phyloP scores from a whole-genome alignment of 1,140 invertebrate species.

The Bactericera cockerelli region DNA sequence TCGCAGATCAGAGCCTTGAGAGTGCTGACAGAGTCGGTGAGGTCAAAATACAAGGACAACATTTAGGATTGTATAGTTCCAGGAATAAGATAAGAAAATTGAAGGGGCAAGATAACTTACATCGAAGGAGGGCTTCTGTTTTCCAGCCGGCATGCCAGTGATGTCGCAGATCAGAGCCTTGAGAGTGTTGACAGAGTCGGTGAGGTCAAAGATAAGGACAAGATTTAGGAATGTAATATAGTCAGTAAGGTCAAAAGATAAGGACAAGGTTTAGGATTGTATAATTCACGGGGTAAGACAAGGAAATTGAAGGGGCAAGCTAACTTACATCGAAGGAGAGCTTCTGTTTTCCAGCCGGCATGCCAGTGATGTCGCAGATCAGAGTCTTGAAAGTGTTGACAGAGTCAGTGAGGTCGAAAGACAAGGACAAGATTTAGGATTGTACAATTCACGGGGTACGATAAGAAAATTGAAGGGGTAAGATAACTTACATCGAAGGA shows the following conservation, averaged over 20 bases:
- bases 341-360: conserved; percentile 70
- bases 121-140: conserved; percentile 89
- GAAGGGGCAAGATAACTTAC: no score
- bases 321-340: conserved; percentile 64
- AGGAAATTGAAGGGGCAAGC: no score
- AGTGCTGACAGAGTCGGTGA: conserved; percentile 63
- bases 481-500: conserved; percentile 70
- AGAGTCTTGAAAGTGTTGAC: conserved; percentile 55
- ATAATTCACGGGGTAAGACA: no score
- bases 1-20: conserved; percentile 37
- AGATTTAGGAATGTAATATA: no score
- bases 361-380: conserved; percentile 18
- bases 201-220: conserved; percentile 64
- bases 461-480: no score
- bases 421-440: no score
- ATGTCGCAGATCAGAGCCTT: conserved; percentile 29
- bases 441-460: no score
- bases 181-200: conserved; percentile 65
- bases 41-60: conserved; percentile 57
- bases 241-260: no score
- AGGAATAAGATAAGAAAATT: no score
- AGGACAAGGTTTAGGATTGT: no score
- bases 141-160: conserved; percentile 35
- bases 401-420: conserved; percentile 60
- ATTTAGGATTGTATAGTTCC: no score